Base-by-base conservation (phyloP, 2,888 invertebrate genomes). In the Drosophila dives region DNA sequence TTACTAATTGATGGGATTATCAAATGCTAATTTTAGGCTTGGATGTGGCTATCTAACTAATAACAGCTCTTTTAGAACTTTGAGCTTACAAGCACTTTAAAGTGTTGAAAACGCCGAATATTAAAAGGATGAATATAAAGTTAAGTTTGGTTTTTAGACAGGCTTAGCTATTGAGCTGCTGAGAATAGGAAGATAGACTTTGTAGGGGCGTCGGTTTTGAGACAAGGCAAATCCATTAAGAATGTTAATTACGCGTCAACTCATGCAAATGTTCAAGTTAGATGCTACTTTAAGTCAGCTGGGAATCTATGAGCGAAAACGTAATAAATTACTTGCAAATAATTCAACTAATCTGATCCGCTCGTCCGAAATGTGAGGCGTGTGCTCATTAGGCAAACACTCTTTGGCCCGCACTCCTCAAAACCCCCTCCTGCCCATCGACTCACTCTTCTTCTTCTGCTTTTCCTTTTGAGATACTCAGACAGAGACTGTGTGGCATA, bases 281-380 rank as follows among this genome's bases (percentile, higher is more conserved):
- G 42, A 15, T 51, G 40, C 59, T 69, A 61, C 68, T 76, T 67
- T 42, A 71, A 86, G 65, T 63, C 70, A 58, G 70, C 49, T 20
- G 73, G 64, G 60, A 83, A 73, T 73, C 84, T 68, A 77, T 77
- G 81, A 73, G 81, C 68, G 86, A 56, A 60, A 83, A 80, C 72
- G 83, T 84, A 89, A 89, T 89, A 90, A 90, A 91, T 90, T 90
- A 84, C 90, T 90, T 84, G 85, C 81, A 86, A 89, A 90, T 90
- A 90, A 86, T 83, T 87, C 86, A 81, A 83, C 81, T 91, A 90
- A 90, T 87, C 90, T 80, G 73, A 77, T 74, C 73, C 76, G 73
- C 51, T 61, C 54, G 61, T 55, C 55, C 53, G 80, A 70, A 88
- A 83, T 86, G 86, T 75, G 80, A 84, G 84, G 86, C 89, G 84